Evolutionary conservation across 2,113 vertebrate genomes (phyloP), one percentile per base, ranked within the genome.

Genomic region (Gobio gobio): DNA sequence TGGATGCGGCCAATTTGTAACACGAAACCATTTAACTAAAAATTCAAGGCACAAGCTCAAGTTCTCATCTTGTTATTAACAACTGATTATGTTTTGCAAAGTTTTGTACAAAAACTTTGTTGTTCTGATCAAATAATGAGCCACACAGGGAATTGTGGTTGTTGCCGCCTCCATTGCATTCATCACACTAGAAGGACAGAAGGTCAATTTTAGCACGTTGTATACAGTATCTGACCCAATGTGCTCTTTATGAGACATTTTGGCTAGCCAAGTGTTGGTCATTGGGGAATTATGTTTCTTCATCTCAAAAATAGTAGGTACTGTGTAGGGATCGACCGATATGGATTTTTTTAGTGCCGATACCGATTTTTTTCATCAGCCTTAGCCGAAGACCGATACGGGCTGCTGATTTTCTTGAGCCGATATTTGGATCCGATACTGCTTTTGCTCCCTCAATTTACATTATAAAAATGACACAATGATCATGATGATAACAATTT

Each of bases 91-190:
- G 3, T 10, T 14, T 73, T 1, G 5, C 2, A 43, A 47, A 12
- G n/a, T 4, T 73, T 24, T 7, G 22, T 14, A 47, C n/a, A 72
- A 45, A 72, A 73, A 13, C 13, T 14, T 43, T 43, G 33, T 36
- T 20, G 20, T 47, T 73, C 40, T n/a, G 70, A 73, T 73, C 43
- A 73, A 47, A 47, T 74, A 74, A 74, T 74, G 70, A 26, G 70
- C 12, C n/a, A 6, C 43, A 74, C 24, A 49, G 72, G 43, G 45
- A 47, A 26, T 49, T 45, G 40, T 73, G 20, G 40, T 45, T 73
- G 70, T 24, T 24, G 5, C 33, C 3, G 4, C 7, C 20, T 68
- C 18, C 4, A 36, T 26, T 74, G 13, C 43, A 26, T 49, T 49
- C n/a, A 26, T 49, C 72, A 26, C n/a, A 74, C 70, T 49, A 47